Evolutionary conservation across 1,140 invertebrate genomes (phyloP).

Genomic region (Sinella curviseta): DNA sequence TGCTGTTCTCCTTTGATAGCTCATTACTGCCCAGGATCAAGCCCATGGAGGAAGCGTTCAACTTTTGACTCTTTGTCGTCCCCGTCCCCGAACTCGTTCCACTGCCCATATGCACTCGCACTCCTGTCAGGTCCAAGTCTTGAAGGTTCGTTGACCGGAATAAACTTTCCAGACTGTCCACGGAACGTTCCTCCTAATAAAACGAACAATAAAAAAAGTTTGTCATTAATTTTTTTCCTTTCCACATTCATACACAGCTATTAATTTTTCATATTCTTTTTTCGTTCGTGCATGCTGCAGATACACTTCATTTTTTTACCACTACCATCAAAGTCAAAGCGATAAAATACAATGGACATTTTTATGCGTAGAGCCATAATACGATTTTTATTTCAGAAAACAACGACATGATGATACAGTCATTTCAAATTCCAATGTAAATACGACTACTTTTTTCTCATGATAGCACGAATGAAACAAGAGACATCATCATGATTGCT

Average conservation of each 20-base stretch:
- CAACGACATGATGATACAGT: neutral
- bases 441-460: neutral
- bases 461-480: neutral
- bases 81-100: neutral
- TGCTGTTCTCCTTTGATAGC: neutral
- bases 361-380: too few relatives aligned
- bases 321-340: too few relatives aligned
- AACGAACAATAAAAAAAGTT: neutral
- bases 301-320: too few relatives aligned
- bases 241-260: too few relatives aligned
- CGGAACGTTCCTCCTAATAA: constrained; percentile 45
- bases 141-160: constrained; percentile 42
- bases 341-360: too few relatives aligned
- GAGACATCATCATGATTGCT: too few relatives aligned
- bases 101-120: constrained; percentile 43
- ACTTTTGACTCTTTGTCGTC: constrained; percentile 20
- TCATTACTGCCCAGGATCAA: neutral
- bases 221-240: too few relatives aligned
- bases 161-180: constrained; percentile 42
- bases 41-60: neutral
- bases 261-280: too few relatives aligned
- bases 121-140: constrained; percentile 46
- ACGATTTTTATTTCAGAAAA: too few relatives aligned
- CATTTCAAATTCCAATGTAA: neutral
- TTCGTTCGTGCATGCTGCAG: too few relatives aligned